Evolutionary conservation across 2,113 vertebrate genomes (phyloP).

Genomic region (Callopanchax toddi): DNA sequence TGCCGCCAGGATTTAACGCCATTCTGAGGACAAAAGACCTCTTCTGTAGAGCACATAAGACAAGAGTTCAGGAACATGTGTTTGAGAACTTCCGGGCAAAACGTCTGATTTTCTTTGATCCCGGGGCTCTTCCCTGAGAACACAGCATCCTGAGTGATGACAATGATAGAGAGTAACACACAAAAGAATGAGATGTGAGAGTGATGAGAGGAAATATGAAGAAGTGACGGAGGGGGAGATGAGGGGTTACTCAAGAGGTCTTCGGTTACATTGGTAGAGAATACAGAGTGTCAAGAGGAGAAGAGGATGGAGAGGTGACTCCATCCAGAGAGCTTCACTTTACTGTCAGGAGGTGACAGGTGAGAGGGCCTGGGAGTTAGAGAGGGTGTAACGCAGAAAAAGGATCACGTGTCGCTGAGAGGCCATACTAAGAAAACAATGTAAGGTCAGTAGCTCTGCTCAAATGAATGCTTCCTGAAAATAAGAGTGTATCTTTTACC

Average conservation of each 20-base stretch:
- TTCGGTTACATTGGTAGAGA: constrained; percentile 73
- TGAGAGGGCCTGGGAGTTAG: constrained; percentile 47
- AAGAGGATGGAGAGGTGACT: constrained; percentile 36
- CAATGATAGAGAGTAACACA: constrained; percentile 18
- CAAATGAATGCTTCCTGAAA: constrained; percentile 20
- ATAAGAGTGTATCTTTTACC: not conserved
- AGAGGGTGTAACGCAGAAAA: constrained; percentile 45
- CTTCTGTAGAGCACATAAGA: not conserved
- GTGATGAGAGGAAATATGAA: constrained; percentile 56
- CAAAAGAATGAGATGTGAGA: constrained; percentile 2
- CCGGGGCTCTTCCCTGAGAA: constrained; percentile 41
- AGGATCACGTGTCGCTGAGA: constrained; percentile 53
- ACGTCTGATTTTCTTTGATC: constrained; percentile 63
- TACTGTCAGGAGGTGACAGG: constrained; percentile 64
- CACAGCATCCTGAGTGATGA: constrained; percentile 46
- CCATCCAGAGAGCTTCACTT: constrained; percentile 49
- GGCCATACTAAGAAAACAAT: constrained; percentile 31
- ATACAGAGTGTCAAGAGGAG: constrained; percentile 68
- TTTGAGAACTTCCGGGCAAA: constrained; percentile 10
- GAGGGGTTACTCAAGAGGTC: constrained; percentile 41
- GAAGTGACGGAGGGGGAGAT: constrained; percentile 1
- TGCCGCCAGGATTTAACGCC: not conserved
- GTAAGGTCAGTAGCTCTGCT: constrained; percentile 35
- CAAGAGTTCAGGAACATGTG: not conserved
- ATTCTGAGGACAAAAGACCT: too few species aligned